Percentiles rank a stretch among this genome's conserved stretches.
Conservation (phyloP, 2,888 invertebrate genomes). For the Darwinula stevensoni region DNA sequence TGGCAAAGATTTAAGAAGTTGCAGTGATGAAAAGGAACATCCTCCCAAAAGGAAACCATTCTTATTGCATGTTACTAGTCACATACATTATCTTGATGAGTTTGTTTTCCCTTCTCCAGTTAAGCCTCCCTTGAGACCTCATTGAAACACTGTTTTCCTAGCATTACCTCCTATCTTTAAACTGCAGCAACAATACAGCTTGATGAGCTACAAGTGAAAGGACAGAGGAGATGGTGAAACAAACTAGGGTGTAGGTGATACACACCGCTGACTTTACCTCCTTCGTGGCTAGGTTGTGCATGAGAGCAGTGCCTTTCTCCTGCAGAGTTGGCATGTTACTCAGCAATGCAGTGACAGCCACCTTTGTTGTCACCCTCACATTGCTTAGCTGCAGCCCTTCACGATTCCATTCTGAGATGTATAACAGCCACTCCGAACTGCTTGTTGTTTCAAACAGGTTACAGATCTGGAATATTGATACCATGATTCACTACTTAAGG, state of each 20-base stretch:
- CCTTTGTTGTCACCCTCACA: conserved; percentile 65
- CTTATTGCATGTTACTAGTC: too few relatives aligned
- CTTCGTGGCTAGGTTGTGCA: conserved; percentile 73
- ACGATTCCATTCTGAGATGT: conserved; percentile 64
- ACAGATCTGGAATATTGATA: conserved; percentile 29
- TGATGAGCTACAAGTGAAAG: too few relatives aligned
- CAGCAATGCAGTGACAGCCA: conserved; percentile 53
- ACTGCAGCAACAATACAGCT: too few relatives aligned
- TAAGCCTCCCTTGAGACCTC: too few relatives aligned
- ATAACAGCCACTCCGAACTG: conserved; percentile 70
- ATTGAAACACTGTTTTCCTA: too few relatives aligned
- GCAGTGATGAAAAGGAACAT: too few relatives aligned
- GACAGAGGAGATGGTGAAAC: too few relatives aligned
- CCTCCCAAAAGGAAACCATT: too few relatives aligned
- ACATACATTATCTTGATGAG: too few relatives aligned
- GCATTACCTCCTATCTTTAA: too few relatives aligned
- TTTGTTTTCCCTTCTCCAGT: too few relatives aligned
- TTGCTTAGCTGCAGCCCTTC: conserved; percentile 41
- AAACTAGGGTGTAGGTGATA: not conserved
- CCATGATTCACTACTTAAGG: not conserved
- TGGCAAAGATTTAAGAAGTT: too few relatives aligned
- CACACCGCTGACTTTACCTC: conserved; percentile 48
- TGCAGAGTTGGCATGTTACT: conserved; percentile 37
- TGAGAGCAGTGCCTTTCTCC: conserved; percentile 51
- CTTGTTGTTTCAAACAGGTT: conserved; percentile 67